Conservation (phyloP, 92 coral and sea anemone genomes). For the Epizoanthus illoricatus region DNA sequence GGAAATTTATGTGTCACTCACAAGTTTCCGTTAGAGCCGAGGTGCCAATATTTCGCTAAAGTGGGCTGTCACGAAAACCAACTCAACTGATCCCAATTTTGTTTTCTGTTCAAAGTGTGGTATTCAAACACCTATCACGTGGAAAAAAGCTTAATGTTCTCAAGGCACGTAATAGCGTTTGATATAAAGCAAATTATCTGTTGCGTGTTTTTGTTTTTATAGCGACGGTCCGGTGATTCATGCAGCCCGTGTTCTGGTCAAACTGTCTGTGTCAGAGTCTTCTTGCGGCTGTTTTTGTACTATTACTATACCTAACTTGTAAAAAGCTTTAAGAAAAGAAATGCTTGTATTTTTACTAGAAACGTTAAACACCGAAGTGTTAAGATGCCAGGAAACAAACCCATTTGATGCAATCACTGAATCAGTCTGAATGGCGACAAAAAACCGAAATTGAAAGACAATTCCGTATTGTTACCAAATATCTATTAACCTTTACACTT, state of each 20-base stretch:
- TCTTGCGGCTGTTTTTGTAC: too few species aligned
- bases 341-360: too few species aligned
- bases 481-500: background rate
- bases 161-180: slow-evolving; percentile 13
- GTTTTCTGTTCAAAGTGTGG: background rate
- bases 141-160: background rate
- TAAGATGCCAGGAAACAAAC: too few species aligned
- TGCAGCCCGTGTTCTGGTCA: background rate
- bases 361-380: too few species aligned
- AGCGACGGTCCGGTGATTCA: background rate
- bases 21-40: slow-evolving; percentile 33
- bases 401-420: too few species aligned
- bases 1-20: slow-evolving; percentile 12
- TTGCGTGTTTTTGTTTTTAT: slow-evolving; percentile 2
- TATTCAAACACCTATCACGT: background rate
- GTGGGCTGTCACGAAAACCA: slow-evolving; percentile 15
- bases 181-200: background rate
- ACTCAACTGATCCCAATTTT: background rate
- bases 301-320: too few species aligned
- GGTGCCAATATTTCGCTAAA: slow-evolving; percentile 6
- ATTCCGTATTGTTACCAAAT: too few species aligned
- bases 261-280: too few species aligned
- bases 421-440: too few species aligned
- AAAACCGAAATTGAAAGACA: too few species aligned
- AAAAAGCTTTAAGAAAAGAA: too few species aligned